Percentiles rank a stretch among this genome's conserved stretches.
Conservation (phyloP, 1,140 invertebrate species). For the Calliphora vicina region DNA sequence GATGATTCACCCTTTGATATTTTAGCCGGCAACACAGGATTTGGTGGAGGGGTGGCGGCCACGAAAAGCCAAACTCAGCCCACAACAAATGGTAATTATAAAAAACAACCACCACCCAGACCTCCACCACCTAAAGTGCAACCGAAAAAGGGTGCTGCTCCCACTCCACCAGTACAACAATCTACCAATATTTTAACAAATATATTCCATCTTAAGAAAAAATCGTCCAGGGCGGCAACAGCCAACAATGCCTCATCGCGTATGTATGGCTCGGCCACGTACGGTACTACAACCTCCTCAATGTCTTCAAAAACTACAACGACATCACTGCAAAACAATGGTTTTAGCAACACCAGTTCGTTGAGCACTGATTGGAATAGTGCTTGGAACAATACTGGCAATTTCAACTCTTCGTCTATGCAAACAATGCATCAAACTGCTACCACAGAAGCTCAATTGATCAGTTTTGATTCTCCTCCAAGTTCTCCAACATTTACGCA, state of each 20-base stretch:
- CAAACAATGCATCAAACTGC: neutral
- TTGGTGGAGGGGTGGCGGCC: constrained; percentile 32
- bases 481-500: constrained; percentile 77
- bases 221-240: constrained; percentile 45
- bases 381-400: constrained; percentile 48
- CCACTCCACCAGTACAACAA: constrained; percentile 46
- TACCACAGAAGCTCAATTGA: constrained; percentile 63
- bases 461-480: constrained; percentile 72
- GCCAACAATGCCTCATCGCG: constrained; percentile 59
- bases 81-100: constrained; percentile 43
- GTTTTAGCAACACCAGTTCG: constrained; percentile 35
- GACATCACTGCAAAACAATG: neutral
- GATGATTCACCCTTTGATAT: constrained; percentile 55
- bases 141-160: constrained; percentile 38
- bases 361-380: constrained; percentile 44
- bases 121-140: constrained; percentile 57
- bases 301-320: neutral
- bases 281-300: constrained; percentile 13
- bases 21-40: neutral
- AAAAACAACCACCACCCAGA: constrained; percentile 58
- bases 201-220: constrained; percentile 60
- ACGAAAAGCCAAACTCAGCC: constrained; percentile 27
- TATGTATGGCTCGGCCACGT: constrained; percentile 55
- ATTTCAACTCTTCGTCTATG: neutral
- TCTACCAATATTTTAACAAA: constrained; percentile 65